Evolutionary conservation across 1,140 invertebrate genomes (phyloP), one percentile per base, ranked within the genome.

Genomic region (Drosophila sp.): DNA sequence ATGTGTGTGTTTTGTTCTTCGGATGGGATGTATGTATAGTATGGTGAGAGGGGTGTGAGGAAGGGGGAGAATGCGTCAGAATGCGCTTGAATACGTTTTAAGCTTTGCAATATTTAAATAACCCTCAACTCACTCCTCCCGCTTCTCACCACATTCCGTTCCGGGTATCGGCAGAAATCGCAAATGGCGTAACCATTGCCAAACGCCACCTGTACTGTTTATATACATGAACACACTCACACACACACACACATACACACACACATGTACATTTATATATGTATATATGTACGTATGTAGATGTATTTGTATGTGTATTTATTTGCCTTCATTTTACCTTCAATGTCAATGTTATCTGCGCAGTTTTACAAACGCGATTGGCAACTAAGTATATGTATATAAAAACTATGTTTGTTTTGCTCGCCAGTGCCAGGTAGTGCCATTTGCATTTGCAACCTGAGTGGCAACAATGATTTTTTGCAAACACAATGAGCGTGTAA

Each of bases 341-440:
- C 44, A 50, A 50, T 50, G 44, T 27, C 44, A 50, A 50, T 50
- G 23, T 27, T 50, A 50, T 50, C 44, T 50, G 44, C 44, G 44
- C 44, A 50, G 44, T 50, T 50, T 50, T 50, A 27, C n/a, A 1
- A 50, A 50, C n/a, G n/a, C 44, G 44, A 50, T 50, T 25, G 44
- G 44, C 44, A 50, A 50, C 44, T 50, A 50, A 40, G 2, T n/a
- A 11, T 41, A 41, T n/a, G n/a, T 41, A 41, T n/a, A 41, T n/a
- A 17, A n/a, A 17, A 41, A 17, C n/a, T 41, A 11, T 17, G n/a
- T 44, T 47, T 47, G 23, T 50, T 50, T 25, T 27, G 23, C 44
- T 50, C 44, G 44, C 44, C 44, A 50, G 44, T 50, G 44, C 25
- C 23, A 50, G 44, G 44, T 50, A 50, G 23, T 50, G 23, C 44